Conservation (phyloP, 2,797 vertebrate genomes). For the Uromys caudimaculatus region DNA sequence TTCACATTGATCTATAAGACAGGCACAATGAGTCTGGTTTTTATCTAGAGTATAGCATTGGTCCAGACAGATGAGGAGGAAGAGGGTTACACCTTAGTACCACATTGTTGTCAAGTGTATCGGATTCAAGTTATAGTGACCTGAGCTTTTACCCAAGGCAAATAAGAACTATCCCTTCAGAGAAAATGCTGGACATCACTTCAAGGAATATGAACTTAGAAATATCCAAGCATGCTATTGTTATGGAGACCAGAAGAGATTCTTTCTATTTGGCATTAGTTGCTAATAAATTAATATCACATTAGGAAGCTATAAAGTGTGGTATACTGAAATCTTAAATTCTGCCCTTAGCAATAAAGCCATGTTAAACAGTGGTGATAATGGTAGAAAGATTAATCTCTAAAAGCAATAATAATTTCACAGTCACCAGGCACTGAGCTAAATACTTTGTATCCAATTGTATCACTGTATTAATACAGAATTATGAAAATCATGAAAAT, state of each 20-base stretch:
- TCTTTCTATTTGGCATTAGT: neutral
- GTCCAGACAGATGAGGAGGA: neutral
- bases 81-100: neutral
- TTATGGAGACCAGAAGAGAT: neutral
- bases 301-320: neutral
- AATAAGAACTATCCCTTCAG: neutral
- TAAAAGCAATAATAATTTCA: neutral
- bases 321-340: neutral
- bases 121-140: neutral
- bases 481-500: neutral
- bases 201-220: neutral
- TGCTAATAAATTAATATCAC: neutral
- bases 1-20: neutral
- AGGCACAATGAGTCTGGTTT: neutral
- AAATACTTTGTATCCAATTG: neutral
- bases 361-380: neutral
- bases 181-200: neutral
- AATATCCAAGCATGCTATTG: neutral
- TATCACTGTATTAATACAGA: neutral
- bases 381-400: neutral
- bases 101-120: neutral
- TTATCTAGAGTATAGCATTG: neutral
- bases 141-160: neutral
- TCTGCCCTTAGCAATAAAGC: neutral
- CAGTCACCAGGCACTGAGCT: neutral